Evolutionary conservation across 2,797 vertebrate species (phyloP).

Genomic region (Phrynocephalus forsythii): DNA sequence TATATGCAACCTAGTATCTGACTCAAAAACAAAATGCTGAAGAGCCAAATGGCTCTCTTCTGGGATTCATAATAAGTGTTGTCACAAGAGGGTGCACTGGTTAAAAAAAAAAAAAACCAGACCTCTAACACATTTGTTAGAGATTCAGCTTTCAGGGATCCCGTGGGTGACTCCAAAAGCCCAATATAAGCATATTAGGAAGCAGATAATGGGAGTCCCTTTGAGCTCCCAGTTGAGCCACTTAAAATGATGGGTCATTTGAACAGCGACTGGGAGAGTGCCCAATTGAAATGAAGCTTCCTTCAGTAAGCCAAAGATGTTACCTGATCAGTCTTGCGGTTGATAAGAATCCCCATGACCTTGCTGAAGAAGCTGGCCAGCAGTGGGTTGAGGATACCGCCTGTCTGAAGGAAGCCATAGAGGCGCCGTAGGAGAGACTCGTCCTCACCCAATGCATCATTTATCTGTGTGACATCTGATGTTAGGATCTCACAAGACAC

Average conservation of each 20-base stretch:
- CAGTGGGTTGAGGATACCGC: conserved; percentile 72
- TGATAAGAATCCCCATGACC: conserved; percentile 81
- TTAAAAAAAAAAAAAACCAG: too few relatives aligned
- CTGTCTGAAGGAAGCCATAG: conserved; percentile 75
- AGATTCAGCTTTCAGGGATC: not conserved
- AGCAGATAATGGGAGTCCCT: not conserved
- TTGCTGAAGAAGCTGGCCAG: conserved; percentile 81
- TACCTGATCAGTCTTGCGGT: conserved; percentile 79
- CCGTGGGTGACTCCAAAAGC: not conserved
- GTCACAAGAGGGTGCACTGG: not conserved
- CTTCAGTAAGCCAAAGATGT: not conserved
- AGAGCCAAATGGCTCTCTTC: not conserved
- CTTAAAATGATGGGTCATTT: not conserved
- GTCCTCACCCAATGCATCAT: conserved; percentile 74
- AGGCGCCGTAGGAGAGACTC: conserved; percentile 76
- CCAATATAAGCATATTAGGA: not conserved
- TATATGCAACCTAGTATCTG: not conserved
- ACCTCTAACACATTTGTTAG: not conserved
- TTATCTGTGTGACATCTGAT: conserved; percentile 77
- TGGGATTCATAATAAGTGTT: not conserved
- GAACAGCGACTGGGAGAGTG: not conserved
- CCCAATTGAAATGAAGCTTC: not conserved
- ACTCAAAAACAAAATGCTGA: not conserved
- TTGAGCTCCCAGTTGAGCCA: not conserved
- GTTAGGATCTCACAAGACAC: conserved; percentile 80